Percentiles rank a stretch among this genome's conserved stretches.
phyloP scores from a whole-genome alignment of 2,113 vertebrate species.

The Bostrychus sinensis region DNA sequence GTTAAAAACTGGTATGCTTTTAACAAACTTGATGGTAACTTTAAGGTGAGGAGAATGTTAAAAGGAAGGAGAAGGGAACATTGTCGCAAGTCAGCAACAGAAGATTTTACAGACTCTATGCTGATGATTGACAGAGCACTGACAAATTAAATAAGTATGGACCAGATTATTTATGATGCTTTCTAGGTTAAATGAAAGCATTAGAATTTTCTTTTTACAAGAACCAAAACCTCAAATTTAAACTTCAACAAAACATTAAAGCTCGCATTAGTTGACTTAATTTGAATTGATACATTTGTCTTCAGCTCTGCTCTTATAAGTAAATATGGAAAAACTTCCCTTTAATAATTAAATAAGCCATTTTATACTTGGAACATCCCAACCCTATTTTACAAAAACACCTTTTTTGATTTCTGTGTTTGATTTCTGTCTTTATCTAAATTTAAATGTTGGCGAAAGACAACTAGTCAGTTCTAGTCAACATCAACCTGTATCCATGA shows the following conservation, averaged over 20 bases:
- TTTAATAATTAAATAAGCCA: too few relatives aligned
- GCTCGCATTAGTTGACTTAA: not conserved
- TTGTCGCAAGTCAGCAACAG: constrained; percentile 12
- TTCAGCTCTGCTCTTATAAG: constrained; percentile 22
- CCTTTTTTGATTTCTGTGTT: too few relatives aligned
- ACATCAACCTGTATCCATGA: not conserved
- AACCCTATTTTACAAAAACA: too few relatives aligned
- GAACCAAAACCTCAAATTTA: not conserved
- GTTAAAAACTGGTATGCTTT: constrained; percentile 53
- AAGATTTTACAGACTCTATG: not conserved
- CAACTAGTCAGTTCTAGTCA: constrained; percentile 29
- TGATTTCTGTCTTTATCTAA: too few relatives aligned
- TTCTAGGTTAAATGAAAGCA: constrained; percentile 34
- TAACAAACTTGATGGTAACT: constrained; percentile 38
- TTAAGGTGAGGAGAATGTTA: constrained; percentile 11
- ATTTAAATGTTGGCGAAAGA: too few relatives aligned
- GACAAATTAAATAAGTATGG: constrained; percentile 11
- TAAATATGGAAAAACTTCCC: constrained; percentile 32
- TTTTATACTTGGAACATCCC: too few relatives aligned
- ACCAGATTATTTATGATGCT: constrained; percentile 15
- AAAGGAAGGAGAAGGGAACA: constrained; percentile 17
- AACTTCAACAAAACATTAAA: constrained; percentile 8
- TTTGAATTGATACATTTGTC: constrained; percentile 39
- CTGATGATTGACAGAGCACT: not conserved
- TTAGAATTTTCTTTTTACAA: not conserved